Conservation (phyloP, 2,113 vertebrate species). For the Mormoops blainvillei region DNA sequence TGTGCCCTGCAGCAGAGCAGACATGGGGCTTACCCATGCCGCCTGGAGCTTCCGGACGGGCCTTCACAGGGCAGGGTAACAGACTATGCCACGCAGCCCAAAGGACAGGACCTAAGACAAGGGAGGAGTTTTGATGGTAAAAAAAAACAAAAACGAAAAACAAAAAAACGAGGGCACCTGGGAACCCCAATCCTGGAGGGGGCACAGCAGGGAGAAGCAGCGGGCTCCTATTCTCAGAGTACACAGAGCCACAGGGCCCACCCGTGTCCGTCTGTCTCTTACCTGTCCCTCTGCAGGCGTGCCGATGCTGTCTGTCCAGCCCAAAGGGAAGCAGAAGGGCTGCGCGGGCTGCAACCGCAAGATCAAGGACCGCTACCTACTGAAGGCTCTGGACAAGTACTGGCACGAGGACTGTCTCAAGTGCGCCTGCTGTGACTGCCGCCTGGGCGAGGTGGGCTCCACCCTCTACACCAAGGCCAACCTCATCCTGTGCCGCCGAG, state of each 20-base stretch:
- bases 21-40: not conserved
- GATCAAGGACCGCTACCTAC: conserved; percentile 99
- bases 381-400: conserved; percentile 99
- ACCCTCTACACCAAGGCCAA: conserved; percentile 99
- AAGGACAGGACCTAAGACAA: not conserved
- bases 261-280: not conserved
- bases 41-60: not conserved
- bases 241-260: not conserved
- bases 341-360: conserved; percentile 99
- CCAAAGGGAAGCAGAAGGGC: conserved; percentile 99
- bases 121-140: not conserved
- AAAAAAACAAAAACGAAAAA: too few relatives aligned
- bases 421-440: conserved; percentile 99
- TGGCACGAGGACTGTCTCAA: conserved; percentile 99
- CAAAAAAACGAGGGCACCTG: not conserved
- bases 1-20: not conserved
- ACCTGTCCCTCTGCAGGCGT: conserved; percentile 80
- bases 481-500: conserved; percentile 98
- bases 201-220: not conserved
- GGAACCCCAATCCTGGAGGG: not conserved
- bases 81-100: not conserved
- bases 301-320: conserved; percentile 98
- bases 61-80: not conserved
- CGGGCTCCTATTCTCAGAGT: not conserved
- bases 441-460: conserved; percentile 98